Percentiles rank a stretch among this genome's conserved stretches.
These are phyloP conservation scores for Cavia porcellus DNA, from an alignment of 2,113 vertebrate species.

Conservation along the genomic window DNA sequence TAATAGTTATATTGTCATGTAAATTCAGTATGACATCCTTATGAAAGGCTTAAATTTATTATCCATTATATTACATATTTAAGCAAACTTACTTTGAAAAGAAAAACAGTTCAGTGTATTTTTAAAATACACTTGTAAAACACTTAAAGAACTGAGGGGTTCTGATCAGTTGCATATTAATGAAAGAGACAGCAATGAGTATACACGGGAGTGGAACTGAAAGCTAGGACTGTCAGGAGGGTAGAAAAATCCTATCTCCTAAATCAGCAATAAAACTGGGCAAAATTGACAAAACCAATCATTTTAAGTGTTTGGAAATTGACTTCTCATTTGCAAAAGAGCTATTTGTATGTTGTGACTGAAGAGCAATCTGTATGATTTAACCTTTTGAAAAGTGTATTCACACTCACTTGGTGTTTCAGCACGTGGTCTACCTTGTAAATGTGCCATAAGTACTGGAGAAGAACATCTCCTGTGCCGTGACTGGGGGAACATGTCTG, in stretches of 20 bases:
- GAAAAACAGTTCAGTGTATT: background rate
- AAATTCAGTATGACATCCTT: background rate
- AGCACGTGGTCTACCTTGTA: background rate
- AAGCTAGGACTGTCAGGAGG: background rate
- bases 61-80: background rate
- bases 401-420: background rate
- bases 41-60: background rate
- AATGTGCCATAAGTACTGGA: background rate
- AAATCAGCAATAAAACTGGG: background rate
- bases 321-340: background rate
- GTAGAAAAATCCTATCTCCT: background rate
- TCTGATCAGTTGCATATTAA: background rate
- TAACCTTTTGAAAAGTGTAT: background rate
- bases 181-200: background rate
- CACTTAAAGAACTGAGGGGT: background rate
- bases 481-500: background rate
- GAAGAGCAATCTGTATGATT: background rate
- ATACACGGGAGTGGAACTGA: background rate
- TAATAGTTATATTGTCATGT: background rate
- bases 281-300: background rate
- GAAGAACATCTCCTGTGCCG: background rate
- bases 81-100: slow-evolving; percentile 29
- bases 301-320: background rate
- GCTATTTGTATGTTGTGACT: background rate
- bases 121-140: background rate